Conservation (phyloP, 2,797 vertebrate genomes). For the Leontocebus nigricollis region DNA sequence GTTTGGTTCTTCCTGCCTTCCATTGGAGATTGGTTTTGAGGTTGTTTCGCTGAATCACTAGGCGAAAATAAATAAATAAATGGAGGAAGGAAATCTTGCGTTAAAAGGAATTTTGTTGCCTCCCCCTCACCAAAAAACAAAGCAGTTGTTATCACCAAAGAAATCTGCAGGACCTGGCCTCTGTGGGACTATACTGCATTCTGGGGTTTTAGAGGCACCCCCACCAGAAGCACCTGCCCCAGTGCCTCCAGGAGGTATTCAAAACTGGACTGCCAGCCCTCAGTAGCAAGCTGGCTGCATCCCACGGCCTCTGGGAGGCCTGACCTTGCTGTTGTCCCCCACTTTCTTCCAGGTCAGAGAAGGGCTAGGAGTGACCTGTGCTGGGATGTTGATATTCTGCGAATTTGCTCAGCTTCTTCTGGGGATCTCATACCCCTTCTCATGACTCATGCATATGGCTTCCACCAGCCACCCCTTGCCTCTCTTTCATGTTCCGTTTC, state of each 20-base stretch:
- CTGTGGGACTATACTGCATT: neutral
- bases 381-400: neutral
- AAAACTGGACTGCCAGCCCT: neutral
- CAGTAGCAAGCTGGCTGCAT: neutral
- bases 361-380: neutral
- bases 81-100: conserved; percentile 67
- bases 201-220: neutral
- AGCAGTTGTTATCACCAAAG: conserved; percentile 31
- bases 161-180: neutral
- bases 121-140: neutral
- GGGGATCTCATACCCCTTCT: neutral
- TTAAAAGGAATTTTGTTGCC: conserved; percentile 51
- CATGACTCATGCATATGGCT: neutral
- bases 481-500: neutral
- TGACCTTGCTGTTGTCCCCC: neutral
- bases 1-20: conserved; percentile 69
- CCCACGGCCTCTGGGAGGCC: neutral
- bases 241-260: neutral
- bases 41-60: conserved; percentile 65
- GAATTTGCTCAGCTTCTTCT: neutral
- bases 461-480: neutral
- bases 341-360: neutral
- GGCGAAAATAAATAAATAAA: conserved; percentile 72
- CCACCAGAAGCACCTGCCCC: neutral
- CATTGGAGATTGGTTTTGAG: conserved; percentile 68